phyloP scores from a whole-genome alignment of 2,113 vertebrate genomes.

The Laticauda laticaudata region DNA sequence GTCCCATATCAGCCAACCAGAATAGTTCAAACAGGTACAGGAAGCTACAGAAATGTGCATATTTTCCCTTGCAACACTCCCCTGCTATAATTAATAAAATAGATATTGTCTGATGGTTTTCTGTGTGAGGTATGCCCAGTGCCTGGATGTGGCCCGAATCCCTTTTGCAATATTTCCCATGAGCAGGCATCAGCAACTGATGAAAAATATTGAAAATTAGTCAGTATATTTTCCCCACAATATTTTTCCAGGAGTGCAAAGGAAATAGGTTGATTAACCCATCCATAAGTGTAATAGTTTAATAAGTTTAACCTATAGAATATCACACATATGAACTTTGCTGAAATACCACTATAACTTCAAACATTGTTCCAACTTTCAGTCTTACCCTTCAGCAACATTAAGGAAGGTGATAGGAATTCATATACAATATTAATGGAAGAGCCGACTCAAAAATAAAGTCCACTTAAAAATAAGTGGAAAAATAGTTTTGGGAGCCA shows the following conservation, averaged over 20 bases:
- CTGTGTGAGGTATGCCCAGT: not conserved
- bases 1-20: not conserved
- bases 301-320: not conserved
- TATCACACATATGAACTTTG: not conserved
- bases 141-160: not conserved
- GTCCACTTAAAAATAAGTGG: not conserved
- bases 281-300: not conserved
- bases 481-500: not conserved
- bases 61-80: not conserved
- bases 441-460: not conserved
- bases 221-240: not conserved
- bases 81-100: not conserved
- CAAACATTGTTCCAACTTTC: not conserved
- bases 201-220: not conserved
- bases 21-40: not conserved
- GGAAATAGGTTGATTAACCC: not conserved
- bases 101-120: not conserved
- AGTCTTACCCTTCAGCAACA: not conserved
- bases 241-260: not conserved
- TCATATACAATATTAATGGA: not conserved
- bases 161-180: not conserved
- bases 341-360: not conserved
- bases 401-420: not conserved
- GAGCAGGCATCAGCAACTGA: not conserved
- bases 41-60: not conserved